Conservation (phyloP, 2,888 invertebrate species). For the Octodonta nipae region DNA sequence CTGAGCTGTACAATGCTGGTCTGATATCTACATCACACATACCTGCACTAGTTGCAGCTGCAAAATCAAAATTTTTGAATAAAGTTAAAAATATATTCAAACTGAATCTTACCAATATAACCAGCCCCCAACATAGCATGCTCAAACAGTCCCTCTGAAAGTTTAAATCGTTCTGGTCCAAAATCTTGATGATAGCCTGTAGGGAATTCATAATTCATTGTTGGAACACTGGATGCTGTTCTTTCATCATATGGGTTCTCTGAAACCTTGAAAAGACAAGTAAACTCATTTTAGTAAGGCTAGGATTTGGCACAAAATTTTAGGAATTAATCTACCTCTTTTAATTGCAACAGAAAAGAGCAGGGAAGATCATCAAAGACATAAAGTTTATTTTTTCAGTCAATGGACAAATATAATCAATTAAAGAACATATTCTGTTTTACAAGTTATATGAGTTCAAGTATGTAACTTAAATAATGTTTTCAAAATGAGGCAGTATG, state of each 20-base stretch:
- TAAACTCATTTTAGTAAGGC: too few relatives aligned
- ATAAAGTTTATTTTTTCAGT: too few relatives aligned
- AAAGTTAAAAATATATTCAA: slow-evolving; percentile 2
- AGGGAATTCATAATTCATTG: slow-evolving; percentile 94
- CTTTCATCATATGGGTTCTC: slow-evolving; percentile 87
- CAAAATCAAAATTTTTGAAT: slow-evolving; percentile 18
- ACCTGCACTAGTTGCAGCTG: slow-evolving; percentile 68
- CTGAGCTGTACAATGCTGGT: slow-evolving; percentile 86
- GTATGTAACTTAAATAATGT: too few relatives aligned
- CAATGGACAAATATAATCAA: too few relatives aligned
- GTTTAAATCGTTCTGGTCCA: slow-evolving; percentile 79
- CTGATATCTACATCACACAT: slow-evolving; percentile 97
- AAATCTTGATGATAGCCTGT: slow-evolving; percentile 96
- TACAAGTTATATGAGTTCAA: too few relatives aligned
- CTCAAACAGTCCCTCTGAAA: slow-evolving; percentile 92
- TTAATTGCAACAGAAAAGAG: too few relatives aligned
- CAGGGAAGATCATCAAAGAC: too few relatives aligned
- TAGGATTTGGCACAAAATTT: too few relatives aligned
- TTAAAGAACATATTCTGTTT: too few relatives aligned
- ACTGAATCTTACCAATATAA: slow-evolving; percentile 48
- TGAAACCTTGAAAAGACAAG: slow-evolving; percentile 52
- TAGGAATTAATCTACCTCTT: too few relatives aligned
- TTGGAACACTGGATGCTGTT: slow-evolving; percentile 71
- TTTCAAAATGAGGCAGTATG: too few relatives aligned
- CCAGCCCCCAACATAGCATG: slow-evolving; percentile 84